A percentile compares a stretch with the other conserved stretches of the same genome.
Evolutionary conservation across 2,888 invertebrate species (phyloP).

Genomic region (Eupsilia transversa): DNA sequence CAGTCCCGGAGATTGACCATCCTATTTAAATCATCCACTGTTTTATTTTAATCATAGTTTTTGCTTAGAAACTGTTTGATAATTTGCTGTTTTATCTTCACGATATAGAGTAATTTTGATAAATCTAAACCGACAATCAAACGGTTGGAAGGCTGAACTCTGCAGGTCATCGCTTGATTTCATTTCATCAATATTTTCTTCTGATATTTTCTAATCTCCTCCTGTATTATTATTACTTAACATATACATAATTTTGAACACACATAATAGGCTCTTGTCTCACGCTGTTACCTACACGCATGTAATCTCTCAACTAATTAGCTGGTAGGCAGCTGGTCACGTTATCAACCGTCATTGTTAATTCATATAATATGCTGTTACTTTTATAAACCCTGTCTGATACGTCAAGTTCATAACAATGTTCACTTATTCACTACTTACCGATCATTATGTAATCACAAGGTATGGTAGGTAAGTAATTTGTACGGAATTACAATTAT

Average conservation of each 20-base stretch:
- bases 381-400: not conserved
- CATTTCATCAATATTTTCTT: not conserved
- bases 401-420: not conserved
- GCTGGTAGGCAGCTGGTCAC: not conserved
- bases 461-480: not conserved
- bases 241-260: not conserved
- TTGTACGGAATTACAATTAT: not conserved
- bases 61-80: not conserved
- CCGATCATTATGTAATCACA: slow-evolving; percentile 7
- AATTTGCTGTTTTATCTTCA: not conserved
- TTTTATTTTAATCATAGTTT: not conserved
- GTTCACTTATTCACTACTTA: not conserved
- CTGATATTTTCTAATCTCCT: not conserved
- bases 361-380: slow-evolving; percentile 1
- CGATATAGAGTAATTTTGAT: not conserved
- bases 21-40: not conserved
- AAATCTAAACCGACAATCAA: not conserved
- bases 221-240: not conserved
- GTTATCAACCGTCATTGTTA: not conserved
- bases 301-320: not conserved
- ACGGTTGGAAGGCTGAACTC: not conserved
- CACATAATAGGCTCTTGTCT: not conserved
- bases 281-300: not conserved
- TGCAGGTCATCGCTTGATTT: not conserved
- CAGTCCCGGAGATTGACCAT: no score